Conservation (phyloP, 2,797 vertebrate genomes). For the Gobionotothen gibberifrons region DNA sequence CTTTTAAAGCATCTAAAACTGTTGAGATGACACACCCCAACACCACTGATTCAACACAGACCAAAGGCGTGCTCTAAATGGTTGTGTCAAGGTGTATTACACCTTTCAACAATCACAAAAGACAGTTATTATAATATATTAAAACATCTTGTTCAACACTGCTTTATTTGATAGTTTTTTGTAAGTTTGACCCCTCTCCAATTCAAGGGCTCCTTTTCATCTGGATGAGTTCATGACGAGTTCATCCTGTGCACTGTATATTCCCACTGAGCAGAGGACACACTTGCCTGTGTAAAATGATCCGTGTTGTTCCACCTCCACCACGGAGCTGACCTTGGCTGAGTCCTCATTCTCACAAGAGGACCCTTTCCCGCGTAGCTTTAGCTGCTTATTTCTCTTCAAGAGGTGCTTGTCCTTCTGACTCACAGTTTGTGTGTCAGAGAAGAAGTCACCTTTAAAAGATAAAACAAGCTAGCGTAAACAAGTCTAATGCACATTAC, state of each 20-base stretch:
- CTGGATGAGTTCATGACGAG: conserved; percentile 5
- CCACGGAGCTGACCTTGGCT: conserved; percentile 46
- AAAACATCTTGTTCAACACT: background rate
- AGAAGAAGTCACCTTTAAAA: background rate
- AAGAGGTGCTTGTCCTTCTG: conserved; percentile 5
- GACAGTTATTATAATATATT: background rate
- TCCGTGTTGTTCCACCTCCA: conserved; percentile 23
- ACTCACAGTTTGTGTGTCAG: background rate
- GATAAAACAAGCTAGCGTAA: background rate
- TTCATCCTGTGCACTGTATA: conserved; percentile 33
- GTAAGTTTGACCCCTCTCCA: conserved; percentile 7
- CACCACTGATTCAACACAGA: background rate
- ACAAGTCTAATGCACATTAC: background rate
- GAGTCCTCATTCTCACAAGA: conserved; percentile 18
- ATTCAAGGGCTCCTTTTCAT: conserved; percentile 8
- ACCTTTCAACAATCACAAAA: background rate
- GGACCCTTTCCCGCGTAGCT: background rate
- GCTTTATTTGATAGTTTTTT: background rate
- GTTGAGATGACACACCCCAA: background rate
- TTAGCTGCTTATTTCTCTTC: conserved; percentile 1
- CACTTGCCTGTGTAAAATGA: conserved; percentile 55
- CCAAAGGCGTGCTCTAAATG: background rate
- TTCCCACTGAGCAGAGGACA: conserved; percentile 48
- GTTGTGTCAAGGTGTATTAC: background rate
- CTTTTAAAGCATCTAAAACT: background rate